phyloP scores from a whole-genome alignment of 2,113 vertebrate genomes.

The Hypomesus transpacificus region DNA sequence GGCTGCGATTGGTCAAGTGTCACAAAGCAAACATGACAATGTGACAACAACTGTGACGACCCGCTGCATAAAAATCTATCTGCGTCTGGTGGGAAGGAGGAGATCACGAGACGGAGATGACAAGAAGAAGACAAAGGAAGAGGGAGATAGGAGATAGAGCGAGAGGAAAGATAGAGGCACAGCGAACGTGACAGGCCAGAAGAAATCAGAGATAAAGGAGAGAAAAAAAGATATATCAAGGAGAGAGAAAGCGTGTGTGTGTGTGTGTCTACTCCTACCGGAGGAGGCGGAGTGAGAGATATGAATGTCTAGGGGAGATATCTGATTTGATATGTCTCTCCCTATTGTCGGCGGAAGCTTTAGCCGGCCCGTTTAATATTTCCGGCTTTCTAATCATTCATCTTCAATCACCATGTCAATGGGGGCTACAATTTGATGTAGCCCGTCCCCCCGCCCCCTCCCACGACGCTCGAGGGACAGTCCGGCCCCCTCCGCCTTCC shows the following conservation, averaged over 20 bases:
- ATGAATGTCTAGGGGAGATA: conserved; percentile 85
- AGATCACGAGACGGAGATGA: conserved; percentile 46
- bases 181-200: conserved; percentile 12
- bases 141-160: neutral
- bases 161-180: neutral
- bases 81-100: conserved; percentile 67
- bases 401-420: conserved; percentile 70
- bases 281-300: conserved; percentile 64
- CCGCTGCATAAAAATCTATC: conserved; percentile 77
- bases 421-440: conserved; percentile 43
- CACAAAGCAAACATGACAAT: conserved; percentile 86
- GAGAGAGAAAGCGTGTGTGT: conserved; percentile 21
- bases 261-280: conserved; percentile 37
- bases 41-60: conserved; percentile 68
- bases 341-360: conserved; percentile 84
- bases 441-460: conserved; percentile 16
- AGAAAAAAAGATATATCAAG: conserved; percentile 14
- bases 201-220: conserved; percentile 7
- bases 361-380: conserved; percentile 83
- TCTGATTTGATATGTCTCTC: conserved; percentile 87
- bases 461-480: conserved; percentile 24
- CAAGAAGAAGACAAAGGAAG: conserved; percentile 31
- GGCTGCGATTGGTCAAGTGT: conserved; percentile 72
- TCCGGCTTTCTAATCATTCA: conserved; percentile 85
- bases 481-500: neutral